phyloP scores from a whole-genome alignment of 2,113 vertebrate species.

The Actinemys pallida region DNA sequence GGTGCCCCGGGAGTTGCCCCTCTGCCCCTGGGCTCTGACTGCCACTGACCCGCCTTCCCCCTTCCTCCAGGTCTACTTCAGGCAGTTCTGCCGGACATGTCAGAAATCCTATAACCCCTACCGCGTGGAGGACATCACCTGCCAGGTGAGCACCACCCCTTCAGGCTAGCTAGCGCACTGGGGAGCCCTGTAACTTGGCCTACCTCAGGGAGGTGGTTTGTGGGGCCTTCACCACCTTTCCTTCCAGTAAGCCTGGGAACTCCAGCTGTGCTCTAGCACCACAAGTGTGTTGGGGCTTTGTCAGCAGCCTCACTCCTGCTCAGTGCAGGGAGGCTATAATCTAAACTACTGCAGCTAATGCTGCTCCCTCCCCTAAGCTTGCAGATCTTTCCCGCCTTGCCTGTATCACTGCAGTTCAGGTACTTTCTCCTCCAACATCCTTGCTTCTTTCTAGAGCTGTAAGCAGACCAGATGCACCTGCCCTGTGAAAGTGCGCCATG shows the following conservation, averaged over 20 bases:
- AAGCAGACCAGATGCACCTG: slow-evolving; percentile 93
- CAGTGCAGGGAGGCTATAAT: neutral
- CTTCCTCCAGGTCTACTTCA: slow-evolving; percentile 91
- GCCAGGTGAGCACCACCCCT: slow-evolving; percentile 84
- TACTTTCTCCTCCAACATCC: neutral
- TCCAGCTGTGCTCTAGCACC: neutral
- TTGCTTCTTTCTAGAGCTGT: slow-evolving; percentile 83
- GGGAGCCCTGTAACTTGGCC: rapidly evolving
- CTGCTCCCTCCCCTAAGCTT: neutral
- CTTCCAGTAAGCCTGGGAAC: neutral
- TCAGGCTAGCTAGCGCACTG: rapidly evolving
- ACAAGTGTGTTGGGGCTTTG: too few relatives aligned
- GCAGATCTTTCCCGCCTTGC: neutral
- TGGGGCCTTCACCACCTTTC: neutral
- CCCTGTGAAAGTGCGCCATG: slow-evolving; percentile 89
- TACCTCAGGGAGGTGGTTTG: too few relatives aligned
- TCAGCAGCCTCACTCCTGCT: neutral
- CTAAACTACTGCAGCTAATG: neutral
- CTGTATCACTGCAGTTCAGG: neutral
- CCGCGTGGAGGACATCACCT: slow-evolving; percentile 94
- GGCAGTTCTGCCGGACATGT: slow-evolving; percentile 95
- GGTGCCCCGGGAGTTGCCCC: rapidly evolving
- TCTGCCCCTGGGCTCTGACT: rapidly evolving
- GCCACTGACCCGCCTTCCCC: neutral
- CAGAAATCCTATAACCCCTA: slow-evolving; percentile 96